A percentile compares a stretch with the other conserved stretches of the same genome.
Conservation (phyloP, 2,797 vertebrate species). For the Gouania willdenowi region DNA sequence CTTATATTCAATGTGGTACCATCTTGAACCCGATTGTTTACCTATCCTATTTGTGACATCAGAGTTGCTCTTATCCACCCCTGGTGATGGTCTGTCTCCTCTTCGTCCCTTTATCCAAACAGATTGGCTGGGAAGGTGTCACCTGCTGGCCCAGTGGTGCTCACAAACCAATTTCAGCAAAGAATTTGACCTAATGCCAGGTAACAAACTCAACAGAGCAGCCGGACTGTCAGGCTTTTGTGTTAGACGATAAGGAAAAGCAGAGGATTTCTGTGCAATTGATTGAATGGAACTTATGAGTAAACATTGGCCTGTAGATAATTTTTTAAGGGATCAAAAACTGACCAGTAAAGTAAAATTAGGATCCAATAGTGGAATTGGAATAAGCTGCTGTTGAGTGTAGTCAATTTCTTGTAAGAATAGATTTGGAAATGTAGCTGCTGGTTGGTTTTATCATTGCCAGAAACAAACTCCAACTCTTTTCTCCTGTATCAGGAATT, state of each 20-base stretch:
- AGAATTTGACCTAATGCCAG: constrained; percentile 68
- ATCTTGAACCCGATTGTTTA: constrained; percentile 74
- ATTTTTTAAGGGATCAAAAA: too few relatives aligned
- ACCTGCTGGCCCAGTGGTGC: constrained; percentile 40
- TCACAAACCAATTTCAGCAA: constrained; percentile 69
- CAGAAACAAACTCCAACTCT: constrained; percentile 47
- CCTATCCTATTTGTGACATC: constrained; percentile 43
- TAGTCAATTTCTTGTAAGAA: constrained; percentile 41
- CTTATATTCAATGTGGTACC: constrained; percentile 65
- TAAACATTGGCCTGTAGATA: too few relatives aligned
- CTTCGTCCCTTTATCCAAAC: constrained; percentile 31
- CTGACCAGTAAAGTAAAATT: too few relatives aligned
- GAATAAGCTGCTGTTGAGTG: too few relatives aligned
- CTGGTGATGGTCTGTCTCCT: constrained; percentile 9
- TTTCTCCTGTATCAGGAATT: constrained; percentile 29
- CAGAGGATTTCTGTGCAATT: constrained; percentile 14
- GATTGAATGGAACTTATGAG: constrained; percentile 49
- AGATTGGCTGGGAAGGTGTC: constrained; percentile 42
- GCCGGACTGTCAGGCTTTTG: constrained; percentile 14
- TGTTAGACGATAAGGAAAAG: constrained; percentile 22
- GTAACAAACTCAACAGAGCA: constrained; percentile 48
- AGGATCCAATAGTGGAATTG: too few relatives aligned
- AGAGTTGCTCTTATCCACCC: constrained; percentile 16
- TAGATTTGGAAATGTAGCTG: constrained; percentile 52
- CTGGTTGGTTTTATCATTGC: constrained; percentile 50